Base-by-base conservation (phyloP, 53 echinoderm and acorn worm species). In the Apostichopus leukothele region DNA sequence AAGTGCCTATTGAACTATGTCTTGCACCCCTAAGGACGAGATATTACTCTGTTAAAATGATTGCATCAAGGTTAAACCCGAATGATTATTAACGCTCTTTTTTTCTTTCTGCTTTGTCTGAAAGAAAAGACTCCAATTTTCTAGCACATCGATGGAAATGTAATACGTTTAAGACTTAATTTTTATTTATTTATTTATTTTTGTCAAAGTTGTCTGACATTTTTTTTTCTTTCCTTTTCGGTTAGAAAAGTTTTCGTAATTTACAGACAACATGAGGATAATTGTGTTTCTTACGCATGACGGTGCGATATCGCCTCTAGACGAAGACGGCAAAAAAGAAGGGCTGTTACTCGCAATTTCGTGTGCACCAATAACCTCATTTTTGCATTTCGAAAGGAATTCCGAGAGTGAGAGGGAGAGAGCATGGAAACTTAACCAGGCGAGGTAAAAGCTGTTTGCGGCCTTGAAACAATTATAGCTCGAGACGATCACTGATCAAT, bases 351-450 rank as follows among this genome's bases (percentile, higher is more conserved):
- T 52, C 13, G 50, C 79, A 79, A 51, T 53, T 53, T 11, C 79
- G 52, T 79, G 79, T 79, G 79, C 79, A 79, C 79, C 53, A 79
- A 79, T 79, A 79, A 79, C 79, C 79, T 18, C 52, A 79, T 50
- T 63, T 13, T 63, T 63, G 11, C 61, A 13, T 63, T 63, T 63
- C 63, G 11, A 13, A 13, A 39, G 39, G 39, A 13, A 50, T 79
- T 79, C 18, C 51, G 50, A 51, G 13, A 78, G 79, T 50, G 53
- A 52, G 53, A 79, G 9, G 12, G 79, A 52, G 53, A 52, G 53
- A 79, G 9, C 5, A 51, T 18, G 18, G 9, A 50, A 50, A 11
- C 51, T 53, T 19, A 79, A 18, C 7, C 50, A 51, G 4, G 16
- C 50, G 13, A 53, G 50, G 53, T 79, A 79, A 79, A 51, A 79